Conservation (phyloP, 2,113 vertebrate species). For the Rhinolophus sinicus region DNA sequence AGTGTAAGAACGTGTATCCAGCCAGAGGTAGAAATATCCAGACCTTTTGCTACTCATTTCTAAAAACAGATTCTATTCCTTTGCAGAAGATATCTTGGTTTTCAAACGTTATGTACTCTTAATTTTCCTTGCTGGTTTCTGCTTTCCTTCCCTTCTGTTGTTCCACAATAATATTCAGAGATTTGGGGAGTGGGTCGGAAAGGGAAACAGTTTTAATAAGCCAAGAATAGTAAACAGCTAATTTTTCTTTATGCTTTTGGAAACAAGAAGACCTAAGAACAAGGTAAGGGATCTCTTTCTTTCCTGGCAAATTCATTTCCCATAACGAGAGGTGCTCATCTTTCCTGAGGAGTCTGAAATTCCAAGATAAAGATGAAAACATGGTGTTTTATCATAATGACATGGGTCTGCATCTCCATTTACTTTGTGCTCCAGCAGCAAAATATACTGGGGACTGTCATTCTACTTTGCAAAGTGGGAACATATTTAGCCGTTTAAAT, state of each 20-base stretch:
- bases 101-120: conserved; percentile 71
- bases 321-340: conserved; percentile 81
- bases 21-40: conserved; percentile 36
- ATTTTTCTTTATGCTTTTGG: conserved; percentile 83
- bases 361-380: conserved; percentile 86
- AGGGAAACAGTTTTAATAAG: conserved; percentile 79
- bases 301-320: conserved; percentile 83
- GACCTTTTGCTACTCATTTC: conserved; percentile 56
- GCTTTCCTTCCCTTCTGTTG: conserved; percentile 63
- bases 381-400: conserved; percentile 84
- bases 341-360: conserved; percentile 83
- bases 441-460: conserved; percentile 79
- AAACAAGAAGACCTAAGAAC: conserved; percentile 81
- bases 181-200: conserved; percentile 45
- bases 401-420: conserved; percentile 81
- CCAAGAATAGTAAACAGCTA: conserved; percentile 80
- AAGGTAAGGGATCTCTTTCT: conserved; percentile 81
- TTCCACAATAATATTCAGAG: conserved; percentile 74
- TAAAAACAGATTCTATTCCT: conserved; percentile 49
- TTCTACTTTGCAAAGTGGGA: conserved; percentile 78
- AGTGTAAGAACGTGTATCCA: conserved; percentile 48
- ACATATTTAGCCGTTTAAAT: conserved; percentile 82
- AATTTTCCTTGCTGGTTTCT: conserved; percentile 60
- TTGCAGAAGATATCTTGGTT: conserved; percentile 50
- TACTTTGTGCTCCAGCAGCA: conserved; percentile 82